Base-by-base conservation (phyloP, 1,140 invertebrate species). In the Mactra quadrangularis region DNA sequence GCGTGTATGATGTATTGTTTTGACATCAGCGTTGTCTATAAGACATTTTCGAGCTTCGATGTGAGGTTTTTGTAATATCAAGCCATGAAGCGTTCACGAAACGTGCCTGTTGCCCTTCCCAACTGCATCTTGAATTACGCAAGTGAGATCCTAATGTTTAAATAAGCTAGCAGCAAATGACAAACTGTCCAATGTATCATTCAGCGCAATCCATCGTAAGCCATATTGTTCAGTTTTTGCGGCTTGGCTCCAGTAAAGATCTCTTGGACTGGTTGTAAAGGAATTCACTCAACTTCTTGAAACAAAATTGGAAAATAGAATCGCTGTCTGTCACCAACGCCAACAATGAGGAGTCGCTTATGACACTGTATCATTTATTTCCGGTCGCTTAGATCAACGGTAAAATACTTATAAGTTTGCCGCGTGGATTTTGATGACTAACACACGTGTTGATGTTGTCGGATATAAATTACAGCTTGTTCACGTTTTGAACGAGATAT, bases 381-480 rank as follows among this genome's bases (percentile, higher is more conserved):
- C 64, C 64, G 64, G 64, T 68, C 45, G 64, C 64, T 68, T 68
- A 68, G 45, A 68, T n/a, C 41, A 68, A 47, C 64, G 64, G 64
- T 68, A 68, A 68, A 68, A 31, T 17, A 68, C 64, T 68, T 68
- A 68, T 41, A n/a, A 50, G 41, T 25, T 50, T 27, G n/a, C 64
- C 64, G 64, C 64, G 45, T 52, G 64, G 64, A 19, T 11, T 35
- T 25, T 68, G 45, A 68, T 68, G 64, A 68, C 47, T 47, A 68
- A 68, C 41, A 41, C 64, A 68, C 64, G 41, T 68, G 64, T 68
- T 50, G 47, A 29, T 41, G 47, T 68, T 68, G 64, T 68, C 64
- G 47, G 64, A 68, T 47, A 68, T 68, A 68, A 68, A 68, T 68
- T 68, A 68, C 64, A 50, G 64, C 41, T 68, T 68, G 64, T 68